A percentile compares a stretch with the other conserved stretches of the same genome.
These are phyloP conservation scores for Lithophane semibrunnea DNA, from an alignment of 2,888 invertebrate genomes.

Conservation along the genomic window DNA sequence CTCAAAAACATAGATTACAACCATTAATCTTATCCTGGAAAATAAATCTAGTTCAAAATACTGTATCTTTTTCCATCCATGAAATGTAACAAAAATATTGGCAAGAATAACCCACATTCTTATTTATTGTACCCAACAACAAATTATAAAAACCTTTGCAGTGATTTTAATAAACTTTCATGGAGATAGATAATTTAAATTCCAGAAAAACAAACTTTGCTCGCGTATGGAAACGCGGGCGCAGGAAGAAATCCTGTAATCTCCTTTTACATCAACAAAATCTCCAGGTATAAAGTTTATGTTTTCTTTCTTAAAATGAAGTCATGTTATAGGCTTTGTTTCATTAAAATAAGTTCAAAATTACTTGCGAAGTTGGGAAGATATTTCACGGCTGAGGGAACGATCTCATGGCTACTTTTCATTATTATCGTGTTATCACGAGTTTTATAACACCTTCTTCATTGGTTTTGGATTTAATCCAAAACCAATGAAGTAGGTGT, in stretches of 20 bases:
- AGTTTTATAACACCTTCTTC: conserved; percentile 7
- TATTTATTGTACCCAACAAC: neutral
- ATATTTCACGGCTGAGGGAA: conserved; percentile 36
- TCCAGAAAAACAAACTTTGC: neutral
- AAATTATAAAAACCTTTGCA: neutral
- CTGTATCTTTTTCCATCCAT: neutral
- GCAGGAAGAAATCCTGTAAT: conserved; percentile 21
- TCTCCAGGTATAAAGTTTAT: conserved; percentile 20
- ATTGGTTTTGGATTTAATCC: conserved; percentile 7
- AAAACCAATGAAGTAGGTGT: too few species aligned
- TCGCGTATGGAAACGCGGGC: neutral
- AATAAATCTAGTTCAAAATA: neutral
- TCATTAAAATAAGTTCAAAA: conserved; percentile 52
- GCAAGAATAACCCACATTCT: neutral
- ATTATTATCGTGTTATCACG: conserved; percentile 15
- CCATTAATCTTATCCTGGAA: neutral
- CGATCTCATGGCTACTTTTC: conserved; percentile 13
- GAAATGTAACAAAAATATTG: neutral
- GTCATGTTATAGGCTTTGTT: conserved; percentile 47
- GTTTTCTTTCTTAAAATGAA: conserved; percentile 35
- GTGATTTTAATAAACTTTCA: neutral
- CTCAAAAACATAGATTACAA: neutral
- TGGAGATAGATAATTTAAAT: neutral
- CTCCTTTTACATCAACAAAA: conserved; percentile 30
- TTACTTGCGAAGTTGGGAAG: conserved; percentile 31